phyloP scores from a whole-genome alignment of 92 coral and sea anemone species.

The Umimayanthus kanabou region DNA sequence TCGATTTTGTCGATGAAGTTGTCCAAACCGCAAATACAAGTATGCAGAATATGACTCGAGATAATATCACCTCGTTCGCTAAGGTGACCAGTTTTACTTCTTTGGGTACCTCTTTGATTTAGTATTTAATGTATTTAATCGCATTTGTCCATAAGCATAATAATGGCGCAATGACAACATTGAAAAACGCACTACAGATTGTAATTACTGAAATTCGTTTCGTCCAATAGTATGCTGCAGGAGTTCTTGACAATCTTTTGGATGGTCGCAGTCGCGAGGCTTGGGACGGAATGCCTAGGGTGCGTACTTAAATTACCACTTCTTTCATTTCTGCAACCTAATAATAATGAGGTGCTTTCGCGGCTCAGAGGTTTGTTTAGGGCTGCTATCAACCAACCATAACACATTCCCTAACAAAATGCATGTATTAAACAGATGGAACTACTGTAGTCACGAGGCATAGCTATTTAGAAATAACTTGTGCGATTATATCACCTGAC shows the following conservation, averaged over 20 bases:
- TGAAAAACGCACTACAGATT: neutral
- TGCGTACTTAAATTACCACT: neutral
- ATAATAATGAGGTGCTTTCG: neutral
- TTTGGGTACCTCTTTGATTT: neutral
- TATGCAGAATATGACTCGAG: slow-evolving; percentile 58
- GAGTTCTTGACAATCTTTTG: slow-evolving; percentile 57
- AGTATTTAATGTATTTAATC: too few species aligned
- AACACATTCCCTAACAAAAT: neutral
- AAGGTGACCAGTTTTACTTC: slow-evolving; percentile 53
- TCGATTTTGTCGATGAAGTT: slow-evolving; percentile 52
- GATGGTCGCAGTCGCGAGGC: slow-evolving; percentile 69
- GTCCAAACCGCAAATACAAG: slow-evolving; percentile 49
- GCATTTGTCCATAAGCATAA: too few species aligned
- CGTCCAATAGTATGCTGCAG: slow-evolving; percentile 37
- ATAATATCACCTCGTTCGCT: slow-evolving; percentile 59
- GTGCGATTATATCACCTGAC: too few species aligned
- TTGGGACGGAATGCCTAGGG: slow-evolving; percentile 87
- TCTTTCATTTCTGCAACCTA: neutral
- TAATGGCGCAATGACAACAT: too few species aligned
- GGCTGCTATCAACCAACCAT: neutral
- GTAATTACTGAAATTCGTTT: neutral
- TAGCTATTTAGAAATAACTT: neutral
- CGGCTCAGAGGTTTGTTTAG: too few species aligned
- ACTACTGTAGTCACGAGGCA: neutral
- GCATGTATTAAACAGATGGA: neutral